Base-by-base conservation (phyloP, 23 tunicate genomes). In the Styela plicata region DNA sequence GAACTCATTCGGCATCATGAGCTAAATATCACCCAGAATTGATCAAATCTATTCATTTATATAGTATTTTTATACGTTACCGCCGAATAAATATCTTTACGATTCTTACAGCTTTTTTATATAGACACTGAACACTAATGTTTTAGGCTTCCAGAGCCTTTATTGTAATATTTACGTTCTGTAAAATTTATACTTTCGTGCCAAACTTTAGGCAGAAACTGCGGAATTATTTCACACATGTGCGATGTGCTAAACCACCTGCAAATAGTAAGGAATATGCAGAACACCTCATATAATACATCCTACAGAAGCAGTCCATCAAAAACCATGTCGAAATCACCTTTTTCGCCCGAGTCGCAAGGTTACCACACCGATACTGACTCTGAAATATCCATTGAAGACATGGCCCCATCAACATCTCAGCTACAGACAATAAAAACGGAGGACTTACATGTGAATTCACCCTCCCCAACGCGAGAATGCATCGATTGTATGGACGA, bases 381-480 rank as follows among this genome's bases (percentile, higher is more conserved):
- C 78, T n/a, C n/a, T n/a, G 86, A 79, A 10, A 84, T 86, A 30
- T 86, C 80, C 1, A 79, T 53, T 27, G 80, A 86, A 25, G 67
- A 64, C 34, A 22, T 63, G 0, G 36, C 32, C 30, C 74, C 44
- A 30, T 23, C 34, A 16, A 23, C 37, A 5, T 33, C 31, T 31
- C 44, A 63, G 21, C 69, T 24, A 37, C 25, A 26, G 24, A 69
- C 57, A 33, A 82, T 74, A 52, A 34, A 44, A 21, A 63, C 68
- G 33, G 82, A 69, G 34, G 66, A 25, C 24, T 68, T 78, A 21
- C 83, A 83, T 24, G 85, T 89, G 23, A 31, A 74, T 20, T 86
- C 97, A 3, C 97, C 97, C 2, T 91, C 97, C 2, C 97, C 97
- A 16, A 91, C 97, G 1, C 26, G 89, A 70, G 97, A 91, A 35